Conservation (phyloP, 2,113 vertebrate species). For the Nanorana parkeri region DNA sequence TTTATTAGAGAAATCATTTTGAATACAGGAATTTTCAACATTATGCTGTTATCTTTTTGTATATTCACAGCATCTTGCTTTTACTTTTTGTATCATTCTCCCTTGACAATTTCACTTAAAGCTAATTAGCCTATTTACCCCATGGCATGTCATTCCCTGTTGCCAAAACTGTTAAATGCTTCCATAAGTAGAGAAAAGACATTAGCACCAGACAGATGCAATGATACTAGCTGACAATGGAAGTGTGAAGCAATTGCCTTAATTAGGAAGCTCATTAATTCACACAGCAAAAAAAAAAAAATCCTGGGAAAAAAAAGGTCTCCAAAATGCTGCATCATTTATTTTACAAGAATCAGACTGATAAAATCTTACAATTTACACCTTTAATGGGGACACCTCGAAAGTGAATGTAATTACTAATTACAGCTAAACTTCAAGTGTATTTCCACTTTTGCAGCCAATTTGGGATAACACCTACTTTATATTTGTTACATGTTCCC, state of each 20-base stretch:
- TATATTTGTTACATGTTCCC: too few relatives aligned
- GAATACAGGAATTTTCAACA: background rate
- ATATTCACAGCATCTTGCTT: constrained; percentile 56
- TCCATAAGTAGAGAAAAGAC: constrained; percentile 75
- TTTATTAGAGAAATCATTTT: background rate
- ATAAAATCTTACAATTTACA: constrained; percentile 68
- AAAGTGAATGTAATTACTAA: constrained; percentile 63
- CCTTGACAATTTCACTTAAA: constrained; percentile 79
- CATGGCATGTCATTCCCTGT: constrained; percentile 78
- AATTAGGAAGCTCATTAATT: constrained; percentile 83
- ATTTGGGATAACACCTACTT: too few relatives aligned
- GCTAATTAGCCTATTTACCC: constrained; percentile 82
- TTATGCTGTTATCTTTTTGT: background rate
- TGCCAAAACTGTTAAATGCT: constrained; percentile 84
- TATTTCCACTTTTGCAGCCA: too few relatives aligned
- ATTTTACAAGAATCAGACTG: constrained; percentile 60
- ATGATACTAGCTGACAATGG: constrained; percentile 79
- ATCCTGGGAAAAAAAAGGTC: constrained; percentile 65
- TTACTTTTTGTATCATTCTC: constrained; percentile 76
- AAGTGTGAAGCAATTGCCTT: constrained; percentile 81
- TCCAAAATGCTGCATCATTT: constrained; percentile 66
- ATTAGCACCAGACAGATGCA: constrained; percentile 83
- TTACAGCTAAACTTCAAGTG: constrained; percentile 61
- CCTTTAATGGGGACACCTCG: constrained; percentile 57
- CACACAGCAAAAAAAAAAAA: constrained; percentile 54